Percentiles rank a stretch among this genome's conserved stretches.
These are phyloP conservation scores for Rhopalosiphum nymphaeae DNA, from an alignment of 2,888 invertebrate species.

Conservation along the genomic window DNA sequence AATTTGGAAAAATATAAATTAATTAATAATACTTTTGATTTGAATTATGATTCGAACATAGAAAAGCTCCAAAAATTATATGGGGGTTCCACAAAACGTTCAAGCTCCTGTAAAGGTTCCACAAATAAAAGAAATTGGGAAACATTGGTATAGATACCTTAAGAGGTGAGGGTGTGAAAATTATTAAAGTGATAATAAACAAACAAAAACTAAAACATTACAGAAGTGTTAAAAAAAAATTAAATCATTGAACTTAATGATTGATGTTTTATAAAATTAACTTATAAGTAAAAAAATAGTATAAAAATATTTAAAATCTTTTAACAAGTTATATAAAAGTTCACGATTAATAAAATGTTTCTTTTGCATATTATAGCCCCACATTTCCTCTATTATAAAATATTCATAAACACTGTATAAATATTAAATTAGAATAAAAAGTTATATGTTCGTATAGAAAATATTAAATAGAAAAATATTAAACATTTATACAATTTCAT, in stretches of 20 bases:
- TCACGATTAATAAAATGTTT: not conserved
- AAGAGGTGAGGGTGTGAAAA: not conserved
- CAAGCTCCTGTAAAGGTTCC: too few relatives aligned
- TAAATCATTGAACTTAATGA: not conserved
- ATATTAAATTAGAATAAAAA: not conserved
- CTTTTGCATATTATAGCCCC: not conserved
- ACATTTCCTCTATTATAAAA: not conserved
- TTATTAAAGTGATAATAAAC: not conserved
- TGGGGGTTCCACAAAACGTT: too few relatives aligned
- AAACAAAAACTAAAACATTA: not conserved
- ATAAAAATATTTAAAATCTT: not conserved
- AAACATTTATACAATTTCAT: not conserved
- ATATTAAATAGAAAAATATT: not conserved
- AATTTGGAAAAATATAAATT: too few relatives aligned
- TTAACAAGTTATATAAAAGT: not conserved
- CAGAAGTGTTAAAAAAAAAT: not conserved
- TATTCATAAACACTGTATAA: not conserved
- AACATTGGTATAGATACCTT: too few relatives aligned
- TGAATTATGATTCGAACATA: too few relatives aligned
- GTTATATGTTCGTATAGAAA: not conserved
- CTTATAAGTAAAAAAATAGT: not conserved
- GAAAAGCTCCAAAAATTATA: too few relatives aligned
- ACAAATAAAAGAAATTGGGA: too few relatives aligned
- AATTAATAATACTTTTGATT: too few relatives aligned
- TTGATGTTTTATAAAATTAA: not conserved